Percentiles rank a stretch among this genome's conserved stretches.
Evolutionary conservation across 2,113 vertebrate genomes (phyloP).

Genomic region (Forbesichthys agassizii): DNA sequence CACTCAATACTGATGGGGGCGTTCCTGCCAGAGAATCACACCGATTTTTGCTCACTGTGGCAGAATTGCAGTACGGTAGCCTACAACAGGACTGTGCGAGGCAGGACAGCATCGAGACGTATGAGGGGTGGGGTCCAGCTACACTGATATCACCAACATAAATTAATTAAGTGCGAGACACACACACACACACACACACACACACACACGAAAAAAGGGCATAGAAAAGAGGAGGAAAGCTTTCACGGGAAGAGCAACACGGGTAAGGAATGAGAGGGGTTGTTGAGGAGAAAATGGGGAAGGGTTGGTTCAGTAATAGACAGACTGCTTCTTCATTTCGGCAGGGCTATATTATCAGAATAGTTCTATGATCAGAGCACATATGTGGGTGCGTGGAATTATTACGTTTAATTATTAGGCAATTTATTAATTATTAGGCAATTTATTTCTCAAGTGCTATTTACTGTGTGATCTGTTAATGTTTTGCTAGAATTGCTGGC

Average conservation of each 20-base stretch:
- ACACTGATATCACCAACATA: conserved; percentile 67
- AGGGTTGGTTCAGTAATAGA: conserved; percentile 53
- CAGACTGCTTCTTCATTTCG: conserved; percentile 35
- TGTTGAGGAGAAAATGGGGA: conserved; percentile 59
- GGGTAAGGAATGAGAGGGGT: conserved; percentile 68
- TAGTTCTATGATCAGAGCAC: no score
- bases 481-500: no score
- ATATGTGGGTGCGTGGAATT: no score
- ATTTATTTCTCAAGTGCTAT: no score
- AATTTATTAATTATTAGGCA: no score
- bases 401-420: no score
- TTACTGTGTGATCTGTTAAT: no score
- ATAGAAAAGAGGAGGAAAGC: conserved; percentile 66
- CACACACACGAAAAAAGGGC: conserved; percentile 40
- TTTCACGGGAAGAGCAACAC: conserved; percentile 75
- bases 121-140: conserved; percentile 80
- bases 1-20: conserved; percentile 64
- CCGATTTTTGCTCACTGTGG: conserved; percentile 69
- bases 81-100: conserved; percentile 67
- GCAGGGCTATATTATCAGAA: conserved; percentile 9
- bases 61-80: conserved; percentile 70
- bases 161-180: conserved; percentile 62
- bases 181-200: conserved; percentile 27
- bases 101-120: conserved; percentile 73
- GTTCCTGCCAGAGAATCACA: conserved; percentile 61